Percentiles rank a stretch among this genome's conserved stretches.
phyloP scores from a whole-genome alignment of 1,140 invertebrate species.

The Ceratosolen solmsi region DNA sequence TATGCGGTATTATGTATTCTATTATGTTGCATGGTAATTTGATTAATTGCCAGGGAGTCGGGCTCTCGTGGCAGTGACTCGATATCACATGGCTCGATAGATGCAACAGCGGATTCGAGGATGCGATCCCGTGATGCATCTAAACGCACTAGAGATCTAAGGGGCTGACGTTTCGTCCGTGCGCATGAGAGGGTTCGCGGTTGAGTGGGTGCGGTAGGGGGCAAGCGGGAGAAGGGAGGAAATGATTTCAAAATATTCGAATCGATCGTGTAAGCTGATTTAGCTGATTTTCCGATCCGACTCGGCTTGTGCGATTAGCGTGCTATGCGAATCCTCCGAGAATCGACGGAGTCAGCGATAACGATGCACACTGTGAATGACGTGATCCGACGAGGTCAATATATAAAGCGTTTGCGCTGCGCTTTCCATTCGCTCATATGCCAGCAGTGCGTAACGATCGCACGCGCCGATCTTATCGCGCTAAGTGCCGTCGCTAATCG shows the following conservation, averaged over 20 bases:
- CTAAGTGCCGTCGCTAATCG: background rate
- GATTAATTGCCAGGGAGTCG: constrained; percentile 29
- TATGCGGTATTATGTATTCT: constrained; percentile 31
- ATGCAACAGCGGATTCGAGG: background rate
- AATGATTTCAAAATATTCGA: constrained; percentile 5
- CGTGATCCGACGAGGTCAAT: too few relatives aligned
- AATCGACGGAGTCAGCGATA: background rate
- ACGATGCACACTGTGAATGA: too few relatives aligned
- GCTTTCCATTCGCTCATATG: too few relatives aligned
- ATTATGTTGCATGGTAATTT: constrained; percentile 28
- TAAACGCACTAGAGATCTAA: too few relatives aligned
- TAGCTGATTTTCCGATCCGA: background rate
- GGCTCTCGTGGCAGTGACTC: background rate
- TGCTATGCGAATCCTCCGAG: background rate
- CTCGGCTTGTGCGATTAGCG: background rate
- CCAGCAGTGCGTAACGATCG: background rate
- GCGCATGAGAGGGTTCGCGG: background rate
- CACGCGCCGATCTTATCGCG: background rate
- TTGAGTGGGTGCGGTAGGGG: background rate
- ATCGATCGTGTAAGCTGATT: background rate
- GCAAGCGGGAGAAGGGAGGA: background rate
- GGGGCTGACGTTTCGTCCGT: too few relatives aligned
- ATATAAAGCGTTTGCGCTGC: too few relatives aligned
- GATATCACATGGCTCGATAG: background rate
- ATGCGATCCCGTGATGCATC: too few relatives aligned